A percentile compares a stretch with the other conserved stretches of the same genome.
These are phyloP conservation scores for Anarsia innoxiella DNA, from an alignment of 2,888 invertebrate species.

Conservation along the genomic window DNA sequence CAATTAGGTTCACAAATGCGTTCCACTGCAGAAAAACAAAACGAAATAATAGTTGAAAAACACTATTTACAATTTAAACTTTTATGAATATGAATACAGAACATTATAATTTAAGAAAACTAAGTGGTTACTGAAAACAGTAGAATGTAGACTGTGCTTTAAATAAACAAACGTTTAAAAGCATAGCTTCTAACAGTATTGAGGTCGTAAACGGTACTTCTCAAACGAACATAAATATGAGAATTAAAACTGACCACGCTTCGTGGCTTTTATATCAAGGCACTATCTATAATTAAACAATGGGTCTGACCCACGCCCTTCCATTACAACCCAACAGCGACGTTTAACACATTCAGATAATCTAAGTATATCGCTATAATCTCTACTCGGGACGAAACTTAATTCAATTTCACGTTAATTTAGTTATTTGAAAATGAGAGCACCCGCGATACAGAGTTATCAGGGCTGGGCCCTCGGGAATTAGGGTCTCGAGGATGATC, in stretches of 20 bases:
- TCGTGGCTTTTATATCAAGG: conserved; percentile 36
- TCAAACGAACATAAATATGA: no score
- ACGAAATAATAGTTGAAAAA: no score
- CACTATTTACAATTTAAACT: no score
- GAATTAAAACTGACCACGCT: conserved; percentile 25
- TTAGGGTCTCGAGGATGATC: conserved; percentile 42
- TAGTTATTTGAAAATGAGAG: conserved; percentile 65
- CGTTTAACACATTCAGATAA: conserved; percentile 70
- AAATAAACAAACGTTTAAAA: no score
- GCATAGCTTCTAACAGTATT: no score
- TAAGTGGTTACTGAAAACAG: no score
- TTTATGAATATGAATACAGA: no score
- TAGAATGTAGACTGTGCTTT: no score
- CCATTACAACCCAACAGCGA: conserved; percentile 54
- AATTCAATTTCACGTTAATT: conserved; percentile 70
- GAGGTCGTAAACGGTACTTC: conserved; percentile 16
- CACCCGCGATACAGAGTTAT: conserved; percentile 45
- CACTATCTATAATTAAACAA: conserved; percentile 69
- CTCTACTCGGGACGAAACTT: conserved; percentile 59
- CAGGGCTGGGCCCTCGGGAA: conserved; percentile 40
- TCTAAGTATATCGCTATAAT: conserved; percentile 67
- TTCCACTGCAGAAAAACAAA: no score
- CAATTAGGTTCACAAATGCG: no score
- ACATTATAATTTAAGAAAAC: no score
- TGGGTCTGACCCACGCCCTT: conserved; percentile 49